Evolutionary conservation across 2,888 invertebrate genomes (phyloP).

Genomic region (Protonemura montana): DNA sequence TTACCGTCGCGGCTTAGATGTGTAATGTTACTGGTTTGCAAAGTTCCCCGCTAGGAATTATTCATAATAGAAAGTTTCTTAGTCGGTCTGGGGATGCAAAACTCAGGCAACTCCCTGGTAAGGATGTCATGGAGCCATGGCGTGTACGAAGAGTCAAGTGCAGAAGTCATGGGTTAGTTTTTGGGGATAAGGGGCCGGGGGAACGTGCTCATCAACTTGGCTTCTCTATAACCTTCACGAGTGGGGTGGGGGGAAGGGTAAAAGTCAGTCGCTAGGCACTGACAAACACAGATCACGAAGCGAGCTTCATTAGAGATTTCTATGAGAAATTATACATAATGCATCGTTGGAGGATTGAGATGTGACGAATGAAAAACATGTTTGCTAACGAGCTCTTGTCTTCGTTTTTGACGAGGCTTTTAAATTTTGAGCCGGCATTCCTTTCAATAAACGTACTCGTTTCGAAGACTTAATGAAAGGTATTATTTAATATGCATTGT

Average conservation of each 20-base stretch:
- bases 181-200: not conserved
- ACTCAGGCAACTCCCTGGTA: not conserved
- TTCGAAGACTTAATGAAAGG: not conserved
- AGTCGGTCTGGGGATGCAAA: not conserved
- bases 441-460: not conserved
- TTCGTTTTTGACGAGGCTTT: not conserved
- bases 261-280: not conserved
- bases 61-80: constrained; percentile 34
- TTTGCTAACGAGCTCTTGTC: not conserved
- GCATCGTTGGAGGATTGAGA: not conserved
- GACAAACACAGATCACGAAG: constrained; percentile 20
- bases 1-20: not conserved
- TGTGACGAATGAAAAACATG: not conserved
- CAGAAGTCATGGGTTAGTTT: constrained; percentile 19
- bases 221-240: not conserved
- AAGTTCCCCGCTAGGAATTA: not conserved
- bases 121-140: not conserved
- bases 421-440: not conserved
- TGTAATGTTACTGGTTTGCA: constrained; percentile 8
- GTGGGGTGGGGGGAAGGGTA: not conserved
- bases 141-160: constrained; percentile 1
- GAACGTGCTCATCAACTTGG: not conserved
- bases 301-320: constrained; percentile 24
- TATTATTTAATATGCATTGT: no score
- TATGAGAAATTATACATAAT: not conserved